These are phyloP conservation scores for Cephus spinipes DNA, from an alignment of 2,888 invertebrate species.

Conservation along the genomic window DNA sequence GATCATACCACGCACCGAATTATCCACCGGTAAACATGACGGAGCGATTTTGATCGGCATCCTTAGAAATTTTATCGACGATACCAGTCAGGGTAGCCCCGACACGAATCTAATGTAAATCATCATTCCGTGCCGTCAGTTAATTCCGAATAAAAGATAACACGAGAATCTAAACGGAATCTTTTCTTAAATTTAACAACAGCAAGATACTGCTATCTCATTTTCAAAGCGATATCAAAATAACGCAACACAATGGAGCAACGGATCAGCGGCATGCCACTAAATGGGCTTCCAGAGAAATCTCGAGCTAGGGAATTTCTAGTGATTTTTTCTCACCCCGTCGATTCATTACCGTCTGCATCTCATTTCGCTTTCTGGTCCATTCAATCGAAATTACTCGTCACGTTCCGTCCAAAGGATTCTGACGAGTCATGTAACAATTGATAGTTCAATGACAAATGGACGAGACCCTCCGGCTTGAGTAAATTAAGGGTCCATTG, in stretches of 20 bases:
- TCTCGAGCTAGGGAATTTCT: not conserved
- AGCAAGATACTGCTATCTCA: not conserved
- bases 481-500: not conserved
- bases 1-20: not conserved
- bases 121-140: not conserved
- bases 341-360: not conserved
- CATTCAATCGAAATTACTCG: not conserved
- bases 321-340: not conserved
- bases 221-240: not conserved
- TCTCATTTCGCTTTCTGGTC: not conserved
- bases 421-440: not conserved
- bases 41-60: not conserved
- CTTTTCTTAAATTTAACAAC: not conserved
- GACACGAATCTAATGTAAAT: not conserved
- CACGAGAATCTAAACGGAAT: not conserved
- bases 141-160: not conserved
- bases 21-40: not conserved
- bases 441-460: not conserved
- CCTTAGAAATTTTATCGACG: not conserved
- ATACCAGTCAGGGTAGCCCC: not conserved
- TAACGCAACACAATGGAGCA: not conserved
- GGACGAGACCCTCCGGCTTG: not conserved
- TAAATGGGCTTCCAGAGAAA: not conserved
- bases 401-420: not conserved
- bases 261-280: not conserved